Percentiles rank a stretch among this genome's conserved stretches.
Evolutionary conservation across 1,140 invertebrate genomes (phyloP).

Genomic region (Paramacrobiotus metropolitanus): DNA sequence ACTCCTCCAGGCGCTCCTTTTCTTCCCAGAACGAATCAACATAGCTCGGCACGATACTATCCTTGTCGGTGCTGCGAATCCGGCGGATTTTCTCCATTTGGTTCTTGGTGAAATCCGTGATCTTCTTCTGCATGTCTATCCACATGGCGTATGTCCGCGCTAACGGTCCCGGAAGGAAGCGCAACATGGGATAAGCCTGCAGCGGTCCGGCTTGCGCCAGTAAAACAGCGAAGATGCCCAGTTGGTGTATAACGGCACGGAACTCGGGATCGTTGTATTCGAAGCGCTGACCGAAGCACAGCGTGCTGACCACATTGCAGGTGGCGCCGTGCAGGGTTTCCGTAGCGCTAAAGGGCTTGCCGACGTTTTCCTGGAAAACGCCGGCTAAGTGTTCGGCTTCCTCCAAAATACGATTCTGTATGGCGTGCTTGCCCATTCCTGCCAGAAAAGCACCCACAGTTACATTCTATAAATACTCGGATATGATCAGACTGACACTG

Average conservation of each 20-base stretch:
- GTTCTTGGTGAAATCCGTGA: not conserved
- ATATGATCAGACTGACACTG: too few relatives aligned
- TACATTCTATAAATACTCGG: too few relatives aligned
- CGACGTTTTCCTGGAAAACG: not conserved
- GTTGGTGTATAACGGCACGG: not conserved
- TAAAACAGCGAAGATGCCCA: not conserved
- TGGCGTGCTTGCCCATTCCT: constrained; percentile 27
- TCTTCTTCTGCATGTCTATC: not conserved
- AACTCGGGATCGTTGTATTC: not conserved
- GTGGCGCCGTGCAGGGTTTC: not conserved
- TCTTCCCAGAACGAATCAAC: constrained; percentile 47
- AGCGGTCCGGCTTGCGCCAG: not conserved
- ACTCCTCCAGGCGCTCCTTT: constrained; percentile 5
- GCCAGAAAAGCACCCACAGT: too few relatives aligned
- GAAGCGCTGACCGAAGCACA: not conserved
- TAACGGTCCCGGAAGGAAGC: not conserved
- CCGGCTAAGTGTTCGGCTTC: constrained; percentile 15
- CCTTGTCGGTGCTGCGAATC: not conserved
- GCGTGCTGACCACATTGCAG: not conserved
- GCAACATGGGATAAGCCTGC: not conserved
- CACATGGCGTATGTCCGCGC: too few relatives aligned
- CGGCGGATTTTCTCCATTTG: not conserved
- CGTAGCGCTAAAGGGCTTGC: not conserved
- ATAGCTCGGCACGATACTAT: constrained; percentile 24
- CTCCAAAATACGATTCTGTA: constrained; percentile 39